Conservation (phyloP, 2,797 vertebrate genomes). For the Ptychadena robeensis region DNA sequence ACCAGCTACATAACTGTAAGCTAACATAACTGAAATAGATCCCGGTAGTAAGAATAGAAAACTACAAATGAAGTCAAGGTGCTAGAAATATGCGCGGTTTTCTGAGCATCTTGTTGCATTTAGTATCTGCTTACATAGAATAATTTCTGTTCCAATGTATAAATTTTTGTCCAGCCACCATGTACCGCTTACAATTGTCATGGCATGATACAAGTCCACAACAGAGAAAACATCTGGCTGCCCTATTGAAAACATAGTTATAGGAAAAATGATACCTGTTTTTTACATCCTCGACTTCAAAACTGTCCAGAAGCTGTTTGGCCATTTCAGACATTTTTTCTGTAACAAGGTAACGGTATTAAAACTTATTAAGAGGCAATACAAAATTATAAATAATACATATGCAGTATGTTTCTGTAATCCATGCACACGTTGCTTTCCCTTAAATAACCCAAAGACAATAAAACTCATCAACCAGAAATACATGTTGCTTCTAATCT, state of each 20-base stretch:
- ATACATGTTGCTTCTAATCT: too few relatives aligned
- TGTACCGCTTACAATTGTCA: too few relatives aligned
- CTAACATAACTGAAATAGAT: too few relatives aligned
- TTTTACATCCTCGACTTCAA: slow-evolving; percentile 83
- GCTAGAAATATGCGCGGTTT: too few relatives aligned
- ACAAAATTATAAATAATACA: not conserved
- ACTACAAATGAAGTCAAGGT: too few relatives aligned
- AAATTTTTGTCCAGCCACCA: too few relatives aligned
- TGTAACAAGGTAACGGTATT: slow-evolving; percentile 65
- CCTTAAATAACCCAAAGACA: too few relatives aligned
- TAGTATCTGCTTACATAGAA: too few relatives aligned
- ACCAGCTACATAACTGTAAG: too few relatives aligned
- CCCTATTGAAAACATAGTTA: not conserved
- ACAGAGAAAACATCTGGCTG: not conserved
- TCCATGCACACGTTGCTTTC: not conserved
- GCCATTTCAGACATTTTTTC: slow-evolving; percentile 87
- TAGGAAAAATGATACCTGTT: slow-evolving; percentile 77
- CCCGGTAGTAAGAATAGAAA: too few relatives aligned
- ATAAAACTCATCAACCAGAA: too few relatives aligned
- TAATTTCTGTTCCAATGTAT: not conserved
- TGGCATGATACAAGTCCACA: not conserved
- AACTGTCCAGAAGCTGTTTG: slow-evolving; percentile 84
- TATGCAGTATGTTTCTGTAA: not conserved
- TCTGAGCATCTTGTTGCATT: too few relatives aligned
- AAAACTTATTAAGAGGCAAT: not conserved